Evolutionary conservation across 2,888 invertebrate genomes (phyloP), one percentile per base, ranked within the genome.

Genomic region (Platynereis dumerilii): DNA sequence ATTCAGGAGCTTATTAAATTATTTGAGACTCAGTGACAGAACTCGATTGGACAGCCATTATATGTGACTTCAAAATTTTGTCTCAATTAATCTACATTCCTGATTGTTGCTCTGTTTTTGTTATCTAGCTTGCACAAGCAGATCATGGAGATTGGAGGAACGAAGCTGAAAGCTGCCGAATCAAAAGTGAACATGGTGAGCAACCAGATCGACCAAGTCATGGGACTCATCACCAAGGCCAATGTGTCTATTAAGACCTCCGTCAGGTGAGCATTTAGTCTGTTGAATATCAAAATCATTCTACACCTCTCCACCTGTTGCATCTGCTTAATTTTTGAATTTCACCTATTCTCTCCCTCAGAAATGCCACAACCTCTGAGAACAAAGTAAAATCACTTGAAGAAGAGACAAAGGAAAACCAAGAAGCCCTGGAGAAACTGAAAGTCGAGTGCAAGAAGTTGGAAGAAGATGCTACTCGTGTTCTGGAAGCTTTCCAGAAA

Each of bases 321-420:
- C n/a, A n/a, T n/a, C n/a, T n/a, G n/a, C n/a, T n/a, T n/a, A n/a
- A n/a, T n/a, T n/a, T n/a, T n/a, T n/a, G n/a, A n/a, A n/a, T n/a
- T n/a, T n/a, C n/a, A n/a, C n/a, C n/a, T n/a, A n/a, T n/a, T n/a
- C n/a, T n/a, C n/a, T n/a, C n/a, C n/a, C n/a, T n/a, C 73, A 83
- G 93, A 73, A 94, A 93, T 80, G 86, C 90, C 0, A 89, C 89
- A 69, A 93, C 94, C 77, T 87, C 90, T 0, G 88, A 89, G 75
- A 91, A 91, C 60, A 91, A 87, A 67, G 82, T 87, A 62, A 89
- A 88, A 85, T 88, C 85, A 0, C 81, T 93, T 1, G 90, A 92
- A 83, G 89, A 90, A 68, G 87, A 89, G 61, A 64, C 68, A 0
- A 92, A 92, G 76, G 90, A 91, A 66, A 86, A 84, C 59, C 83